phyloP scores from a whole-genome alignment of 2,113 vertebrate genomes.

The Leucosticte australis region DNA sequence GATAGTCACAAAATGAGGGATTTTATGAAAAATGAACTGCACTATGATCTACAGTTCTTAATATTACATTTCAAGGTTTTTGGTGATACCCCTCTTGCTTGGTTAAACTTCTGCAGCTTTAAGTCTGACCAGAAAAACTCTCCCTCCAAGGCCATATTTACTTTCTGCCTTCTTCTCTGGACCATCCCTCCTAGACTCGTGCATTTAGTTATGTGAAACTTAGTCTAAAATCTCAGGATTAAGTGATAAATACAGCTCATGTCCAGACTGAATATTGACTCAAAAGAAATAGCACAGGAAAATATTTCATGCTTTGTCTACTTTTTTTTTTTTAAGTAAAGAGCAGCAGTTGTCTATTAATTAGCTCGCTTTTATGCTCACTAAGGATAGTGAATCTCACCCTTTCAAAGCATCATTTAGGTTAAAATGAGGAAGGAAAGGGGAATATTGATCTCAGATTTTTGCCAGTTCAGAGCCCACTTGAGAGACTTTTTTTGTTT shows the following conservation, averaged over 20 bases:
- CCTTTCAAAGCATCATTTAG: background rate
- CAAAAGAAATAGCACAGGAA: constrained; percentile 20
- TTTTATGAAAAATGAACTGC: constrained; percentile 35
- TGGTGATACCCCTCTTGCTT: constrained; percentile 39
- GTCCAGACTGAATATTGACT: constrained; percentile 16
- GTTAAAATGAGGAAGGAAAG: background rate
- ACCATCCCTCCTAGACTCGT: background rate
- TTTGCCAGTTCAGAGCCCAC: background rate
- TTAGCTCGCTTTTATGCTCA: background rate
- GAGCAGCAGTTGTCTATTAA: background rate
- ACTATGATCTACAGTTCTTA: background rate
- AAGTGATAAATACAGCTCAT: background rate
- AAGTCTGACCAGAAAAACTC: background rate
- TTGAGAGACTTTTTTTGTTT: background rate
- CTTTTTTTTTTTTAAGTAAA: background rate
- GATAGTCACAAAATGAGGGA: background rate
- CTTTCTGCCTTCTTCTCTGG: background rate
- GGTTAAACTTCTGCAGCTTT: background rate
- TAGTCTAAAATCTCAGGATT: background rate
- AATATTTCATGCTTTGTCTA: background rate
- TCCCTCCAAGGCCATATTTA: background rate
- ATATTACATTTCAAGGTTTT: constrained; percentile 32
- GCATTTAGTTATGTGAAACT: background rate
- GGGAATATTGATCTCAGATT: background rate
- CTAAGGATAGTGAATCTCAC: background rate